phyloP scores from a whole-genome alignment of 1,140 invertebrate genomes.

The Dendroctonus ponderosae region DNA sequence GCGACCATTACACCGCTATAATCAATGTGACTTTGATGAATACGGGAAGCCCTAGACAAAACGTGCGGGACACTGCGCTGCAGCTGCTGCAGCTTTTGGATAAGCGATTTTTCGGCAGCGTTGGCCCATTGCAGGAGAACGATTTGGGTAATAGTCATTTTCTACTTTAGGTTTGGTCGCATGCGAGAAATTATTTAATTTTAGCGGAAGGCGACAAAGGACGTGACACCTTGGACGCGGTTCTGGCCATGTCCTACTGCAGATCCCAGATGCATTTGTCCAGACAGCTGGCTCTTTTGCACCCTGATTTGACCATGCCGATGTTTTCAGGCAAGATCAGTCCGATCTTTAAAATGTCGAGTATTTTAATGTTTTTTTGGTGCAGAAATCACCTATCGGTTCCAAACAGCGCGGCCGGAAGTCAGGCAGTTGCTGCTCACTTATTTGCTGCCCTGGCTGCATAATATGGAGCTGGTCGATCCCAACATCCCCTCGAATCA shows the following conservation, averaged over 20 bases:
- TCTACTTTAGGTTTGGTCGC: background rate
- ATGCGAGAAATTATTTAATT: constrained; percentile 29
- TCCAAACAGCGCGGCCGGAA: constrained; percentile 91
- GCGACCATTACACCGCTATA: constrained; percentile 96
- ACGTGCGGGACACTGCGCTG: constrained; percentile 88
- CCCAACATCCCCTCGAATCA: constrained; percentile 87
- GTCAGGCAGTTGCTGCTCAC: constrained; percentile 86
- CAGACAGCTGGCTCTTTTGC: constrained; percentile 85
- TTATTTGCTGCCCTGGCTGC: constrained; percentile 94
- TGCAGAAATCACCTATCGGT: constrained; percentile 92
- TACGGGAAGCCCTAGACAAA: constrained; percentile 88
- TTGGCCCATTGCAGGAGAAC: constrained; percentile 67
- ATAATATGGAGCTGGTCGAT: constrained; percentile 98
- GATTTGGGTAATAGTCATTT: constrained; percentile 56
- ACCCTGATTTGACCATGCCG: constrained; percentile 97
- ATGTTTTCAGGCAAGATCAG: constrained; percentile 88
- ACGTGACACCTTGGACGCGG: constrained; percentile 74
- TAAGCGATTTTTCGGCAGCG: constrained; percentile 89
- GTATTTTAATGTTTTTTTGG: constrained; percentile 18
- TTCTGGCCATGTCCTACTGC: constrained; percentile 84
- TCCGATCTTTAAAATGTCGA: background rate
- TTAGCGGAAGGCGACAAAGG: constrained; percentile 60
- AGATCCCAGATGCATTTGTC: constrained; percentile 90
- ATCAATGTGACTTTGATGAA: constrained; percentile 97
- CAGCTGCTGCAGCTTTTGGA: constrained; percentile 93